phyloP scores from a whole-genome alignment of 2,888 invertebrate species.

The Caprella mutica region DNA sequence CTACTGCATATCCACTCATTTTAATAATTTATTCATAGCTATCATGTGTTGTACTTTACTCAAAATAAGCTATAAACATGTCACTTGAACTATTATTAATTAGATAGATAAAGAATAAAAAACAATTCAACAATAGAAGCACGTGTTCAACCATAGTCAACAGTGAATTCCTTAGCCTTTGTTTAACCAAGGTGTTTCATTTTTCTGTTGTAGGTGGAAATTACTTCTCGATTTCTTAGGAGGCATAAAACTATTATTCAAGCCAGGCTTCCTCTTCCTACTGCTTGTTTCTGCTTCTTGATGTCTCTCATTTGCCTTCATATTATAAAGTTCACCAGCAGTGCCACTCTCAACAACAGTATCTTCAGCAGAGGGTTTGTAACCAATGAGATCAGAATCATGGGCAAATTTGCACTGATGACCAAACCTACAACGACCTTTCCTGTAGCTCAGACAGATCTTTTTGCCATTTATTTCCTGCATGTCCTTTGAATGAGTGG shows the following conservation, averaged over 20 bases:
- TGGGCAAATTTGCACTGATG: constrained; percentile 86
- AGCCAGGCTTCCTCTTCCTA: constrained; percentile 59
- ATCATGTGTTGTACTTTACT: too few relatives aligned
- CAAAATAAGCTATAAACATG: too few relatives aligned
- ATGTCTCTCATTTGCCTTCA: not conserved
- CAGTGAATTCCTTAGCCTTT: constrained; percentile 31
- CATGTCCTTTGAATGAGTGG: constrained; percentile 56
- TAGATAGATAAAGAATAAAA: too few relatives aligned
- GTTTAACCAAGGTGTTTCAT: constrained; percentile 28
- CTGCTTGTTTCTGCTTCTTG: constrained; percentile 17
- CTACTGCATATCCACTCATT: too few relatives aligned
- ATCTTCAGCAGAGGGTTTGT: constrained; percentile 42
- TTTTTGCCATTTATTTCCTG: constrained; percentile 72
- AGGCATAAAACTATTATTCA: constrained; percentile 62
- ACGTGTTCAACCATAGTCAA: too few relatives aligned
- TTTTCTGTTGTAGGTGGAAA: constrained; percentile 45
- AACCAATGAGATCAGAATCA: constrained; percentile 59
- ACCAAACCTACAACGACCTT: constrained; percentile 79
- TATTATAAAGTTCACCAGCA: constrained; percentile 41
- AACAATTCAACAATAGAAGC: too few relatives aligned
- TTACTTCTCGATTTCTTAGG: constrained; percentile 74
- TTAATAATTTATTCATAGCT: too few relatives aligned
- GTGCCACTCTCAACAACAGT: constrained; percentile 38
- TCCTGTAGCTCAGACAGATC: constrained; percentile 86
- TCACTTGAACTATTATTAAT: too few relatives aligned